Evolutionary conservation across 2,113 vertebrate species (phyloP).

Genomic region (Nothocercus julius): DNA sequence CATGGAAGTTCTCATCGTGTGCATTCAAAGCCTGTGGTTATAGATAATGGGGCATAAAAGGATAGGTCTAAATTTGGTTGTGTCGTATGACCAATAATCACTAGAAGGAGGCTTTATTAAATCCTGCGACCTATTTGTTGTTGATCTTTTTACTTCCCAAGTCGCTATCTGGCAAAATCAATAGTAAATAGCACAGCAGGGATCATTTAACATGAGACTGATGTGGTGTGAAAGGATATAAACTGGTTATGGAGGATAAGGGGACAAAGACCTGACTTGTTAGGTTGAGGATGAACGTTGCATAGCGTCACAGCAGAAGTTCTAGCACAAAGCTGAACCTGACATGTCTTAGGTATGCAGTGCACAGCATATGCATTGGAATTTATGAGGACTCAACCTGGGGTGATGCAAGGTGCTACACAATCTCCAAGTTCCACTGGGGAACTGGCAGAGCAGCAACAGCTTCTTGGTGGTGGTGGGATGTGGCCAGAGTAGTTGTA

Average conservation of each 20-base stretch:
- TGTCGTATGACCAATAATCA: background rate
- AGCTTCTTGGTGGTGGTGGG: background rate
- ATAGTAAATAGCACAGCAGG: background rate
- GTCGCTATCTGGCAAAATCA: background rate
- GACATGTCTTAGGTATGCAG: background rate
- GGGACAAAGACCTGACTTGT: background rate
- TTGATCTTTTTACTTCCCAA: background rate
- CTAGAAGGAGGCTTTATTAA: background rate
- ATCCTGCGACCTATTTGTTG: background rate
- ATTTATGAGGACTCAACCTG: background rate
- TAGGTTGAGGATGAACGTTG: background rate
- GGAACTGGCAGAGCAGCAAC: background rate
- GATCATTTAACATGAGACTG: background rate
- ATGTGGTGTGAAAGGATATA: background rate
- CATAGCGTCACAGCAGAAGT: background rate
- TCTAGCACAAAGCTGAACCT: background rate
- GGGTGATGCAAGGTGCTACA: background rate
- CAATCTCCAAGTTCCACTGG: background rate
- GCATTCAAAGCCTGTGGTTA: background rate
- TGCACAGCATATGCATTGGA: background rate
- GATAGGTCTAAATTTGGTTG: background rate
- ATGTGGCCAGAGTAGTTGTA: background rate
- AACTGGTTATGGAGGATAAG: background rate
- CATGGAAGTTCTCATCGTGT: background rate
- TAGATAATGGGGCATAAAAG: background rate